Evolutionary conservation across 35 echinoderm and acorn worm species (phyloP).

Genomic region (Anneissia japonica): DNA sequence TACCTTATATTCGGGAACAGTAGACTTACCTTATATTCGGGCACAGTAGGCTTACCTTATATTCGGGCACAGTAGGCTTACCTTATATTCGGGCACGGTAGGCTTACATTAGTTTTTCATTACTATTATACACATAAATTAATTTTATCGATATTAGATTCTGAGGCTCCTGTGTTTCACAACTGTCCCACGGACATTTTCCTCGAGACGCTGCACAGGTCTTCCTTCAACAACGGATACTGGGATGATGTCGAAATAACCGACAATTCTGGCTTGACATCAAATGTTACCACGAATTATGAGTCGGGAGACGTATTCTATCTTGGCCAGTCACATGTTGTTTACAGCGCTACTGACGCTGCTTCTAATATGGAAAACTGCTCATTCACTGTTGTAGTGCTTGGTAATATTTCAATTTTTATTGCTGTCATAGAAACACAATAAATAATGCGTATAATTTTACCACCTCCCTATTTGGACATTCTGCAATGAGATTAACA

Average conservation of each 20-base stretch:
- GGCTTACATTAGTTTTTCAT: too few relatives aligned
- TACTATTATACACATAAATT: not conserved
- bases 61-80: too few relatives aligned
- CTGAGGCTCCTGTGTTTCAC: not conserved
- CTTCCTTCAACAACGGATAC: not conserved
- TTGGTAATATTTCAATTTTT: too few relatives aligned
- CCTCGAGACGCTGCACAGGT: not conserved
- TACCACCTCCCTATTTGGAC: too few relatives aligned
- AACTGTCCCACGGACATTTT: not conserved
- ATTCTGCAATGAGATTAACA: too few relatives aligned
- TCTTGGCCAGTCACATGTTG: not conserved
- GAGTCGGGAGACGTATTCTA: not conserved
- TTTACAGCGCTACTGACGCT: not conserved
- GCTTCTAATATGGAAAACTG: not conserved
- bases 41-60: too few relatives aligned
- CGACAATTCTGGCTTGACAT: not conserved
- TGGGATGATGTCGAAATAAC: not conserved
- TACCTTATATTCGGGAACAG: too few relatives aligned
- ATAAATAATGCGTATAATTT: too few relatives aligned
- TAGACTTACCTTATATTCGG: too few relatives aligned
- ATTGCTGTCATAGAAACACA: too few relatives aligned
- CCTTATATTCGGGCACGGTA: too few relatives aligned
- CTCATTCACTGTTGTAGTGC: not conserved
- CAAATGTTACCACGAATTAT: not conserved
- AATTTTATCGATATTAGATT: not conserved